Percentiles rank a stretch among this genome's conserved stretches.
Conservation (phyloP, 2,888 invertebrate genomes). For the Hirtodrosophila confusa region DNA sequence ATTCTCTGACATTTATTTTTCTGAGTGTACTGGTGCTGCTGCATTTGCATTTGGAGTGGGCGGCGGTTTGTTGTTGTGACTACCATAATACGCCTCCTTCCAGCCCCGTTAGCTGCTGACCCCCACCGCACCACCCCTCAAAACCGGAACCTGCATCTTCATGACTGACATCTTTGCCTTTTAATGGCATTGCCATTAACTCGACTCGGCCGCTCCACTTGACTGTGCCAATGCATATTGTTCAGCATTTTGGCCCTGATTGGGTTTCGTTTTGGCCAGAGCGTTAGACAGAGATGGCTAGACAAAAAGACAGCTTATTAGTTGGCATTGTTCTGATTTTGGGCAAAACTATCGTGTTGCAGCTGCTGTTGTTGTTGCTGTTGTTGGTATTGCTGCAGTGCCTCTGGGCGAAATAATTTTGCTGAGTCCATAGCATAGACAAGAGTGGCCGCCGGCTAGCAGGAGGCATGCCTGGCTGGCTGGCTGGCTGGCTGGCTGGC, state of each 20-base stretch:
- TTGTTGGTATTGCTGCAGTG: conserved; percentile 40
- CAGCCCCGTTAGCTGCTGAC: not conserved
- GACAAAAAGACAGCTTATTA: conserved; percentile 63
- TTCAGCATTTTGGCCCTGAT: conserved; percentile 47
- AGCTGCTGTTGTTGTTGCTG: conserved; percentile 28
- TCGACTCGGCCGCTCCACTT: conserved; percentile 43
- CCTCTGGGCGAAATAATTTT: conserved; percentile 45
- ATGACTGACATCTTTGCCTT: conserved; percentile 56
- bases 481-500: conserved; percentile 2
- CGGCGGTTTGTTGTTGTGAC: conserved; percentile 42
- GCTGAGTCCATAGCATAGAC: conserved; percentile 52
- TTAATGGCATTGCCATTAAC: conserved; percentile 61
- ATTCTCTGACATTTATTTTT: no score
- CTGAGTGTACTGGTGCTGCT: conserved; percentile 4
- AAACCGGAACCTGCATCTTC: conserved; percentile 10
- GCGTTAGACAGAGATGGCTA: not conserved
- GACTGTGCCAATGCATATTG: conserved; percentile 29
- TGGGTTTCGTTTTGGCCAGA: conserved; percentile 38
- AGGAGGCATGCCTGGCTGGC: conserved; percentile 4
- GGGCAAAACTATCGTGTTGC: conserved; percentile 63
- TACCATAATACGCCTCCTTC: conserved; percentile 48
- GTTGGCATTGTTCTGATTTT: conserved; percentile 65
- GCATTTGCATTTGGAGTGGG: conserved; percentile 54
- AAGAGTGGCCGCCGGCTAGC: conserved; percentile 48
- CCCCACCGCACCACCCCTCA: no score